phyloP scores from a whole-genome alignment of 2,888 invertebrate genomes.

The Coecobrya sp. region DNA sequence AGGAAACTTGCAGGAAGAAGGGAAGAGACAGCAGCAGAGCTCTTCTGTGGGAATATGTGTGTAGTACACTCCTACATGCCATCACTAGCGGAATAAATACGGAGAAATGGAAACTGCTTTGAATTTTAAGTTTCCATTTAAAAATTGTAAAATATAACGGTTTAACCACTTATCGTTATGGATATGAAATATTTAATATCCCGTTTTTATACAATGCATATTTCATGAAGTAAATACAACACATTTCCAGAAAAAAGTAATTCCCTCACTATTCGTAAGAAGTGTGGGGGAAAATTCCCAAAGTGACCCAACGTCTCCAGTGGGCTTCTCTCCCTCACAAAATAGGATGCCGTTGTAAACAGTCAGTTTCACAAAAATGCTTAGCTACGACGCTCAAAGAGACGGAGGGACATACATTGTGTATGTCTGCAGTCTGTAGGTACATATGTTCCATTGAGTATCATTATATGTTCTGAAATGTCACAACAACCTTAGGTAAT shows the following conservation, averaged over 20 bases:
- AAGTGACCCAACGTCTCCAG: not conserved
- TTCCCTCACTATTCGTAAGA: not conserved
- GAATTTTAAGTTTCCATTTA: constrained; percentile 51
- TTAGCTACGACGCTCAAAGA: too few relatives aligned
- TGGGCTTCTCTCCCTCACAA: not conserved
- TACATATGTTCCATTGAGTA: too few relatives aligned
- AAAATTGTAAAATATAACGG: constrained; percentile 28
- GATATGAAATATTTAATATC: constrained; percentile 42
- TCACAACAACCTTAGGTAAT: not conserved
- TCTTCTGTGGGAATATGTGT: not conserved
- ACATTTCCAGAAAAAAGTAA: constrained; percentile 31
- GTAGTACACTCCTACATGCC: not conserved
- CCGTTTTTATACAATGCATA: constrained; percentile 33
- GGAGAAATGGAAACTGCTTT: constrained; percentile 14
- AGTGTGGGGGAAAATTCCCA: not conserved
- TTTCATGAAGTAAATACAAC: constrained; percentile 48
- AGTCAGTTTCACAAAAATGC: not conserved
- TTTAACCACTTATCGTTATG: constrained; percentile 30
- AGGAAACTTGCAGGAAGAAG: constrained; percentile 33
- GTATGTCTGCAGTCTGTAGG: too few relatives aligned
- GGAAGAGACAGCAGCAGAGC: not conserved
- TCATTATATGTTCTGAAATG: not conserved
- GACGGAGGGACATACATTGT: too few relatives aligned
- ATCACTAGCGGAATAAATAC: not conserved
- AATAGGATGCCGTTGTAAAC: not conserved